Evolutionary conservation across 2,113 vertebrate species (phyloP).

Genomic region (Cnemophilus loriae): DNA sequence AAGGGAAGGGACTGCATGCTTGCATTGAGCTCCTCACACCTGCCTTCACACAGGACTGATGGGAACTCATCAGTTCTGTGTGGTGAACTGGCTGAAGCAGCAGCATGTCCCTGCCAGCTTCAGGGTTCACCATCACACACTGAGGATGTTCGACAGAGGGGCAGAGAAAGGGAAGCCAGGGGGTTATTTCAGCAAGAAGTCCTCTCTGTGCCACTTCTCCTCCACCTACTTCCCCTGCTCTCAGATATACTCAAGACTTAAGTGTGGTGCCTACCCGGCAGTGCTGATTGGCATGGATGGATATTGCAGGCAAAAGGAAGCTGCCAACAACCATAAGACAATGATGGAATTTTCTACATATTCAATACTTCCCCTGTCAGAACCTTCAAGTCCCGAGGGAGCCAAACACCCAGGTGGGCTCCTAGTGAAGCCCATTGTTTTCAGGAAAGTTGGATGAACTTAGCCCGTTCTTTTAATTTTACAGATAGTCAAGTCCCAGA

Average conservation of each 20-base stretch:
- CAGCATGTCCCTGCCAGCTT: background rate
- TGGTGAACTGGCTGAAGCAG: background rate
- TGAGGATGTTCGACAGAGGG: background rate
- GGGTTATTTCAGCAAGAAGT: background rate
- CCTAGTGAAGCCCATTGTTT: background rate
- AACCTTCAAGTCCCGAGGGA: background rate
- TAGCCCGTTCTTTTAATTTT: background rate
- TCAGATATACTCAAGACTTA: background rate
- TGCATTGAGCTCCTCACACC: background rate
- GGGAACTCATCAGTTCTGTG: background rate
- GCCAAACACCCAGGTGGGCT: background rate
- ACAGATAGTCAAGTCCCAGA: background rate
- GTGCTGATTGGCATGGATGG: rapidly evolving
- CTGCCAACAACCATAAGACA: background rate
- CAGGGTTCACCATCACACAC: background rate
- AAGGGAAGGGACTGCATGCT: background rate
- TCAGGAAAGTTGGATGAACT: background rate
- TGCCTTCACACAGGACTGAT: background rate
- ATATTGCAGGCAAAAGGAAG: background rate
- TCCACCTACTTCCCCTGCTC: background rate
- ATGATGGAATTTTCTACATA: background rate
- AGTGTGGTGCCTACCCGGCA: background rate
- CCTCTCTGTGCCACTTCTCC: background rate
- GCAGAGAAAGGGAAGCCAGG: background rate
- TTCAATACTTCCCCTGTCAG: background rate